Base-by-base conservation (phyloP, 2,888 invertebrate genomes). In the Meteorus cinctellus region DNA sequence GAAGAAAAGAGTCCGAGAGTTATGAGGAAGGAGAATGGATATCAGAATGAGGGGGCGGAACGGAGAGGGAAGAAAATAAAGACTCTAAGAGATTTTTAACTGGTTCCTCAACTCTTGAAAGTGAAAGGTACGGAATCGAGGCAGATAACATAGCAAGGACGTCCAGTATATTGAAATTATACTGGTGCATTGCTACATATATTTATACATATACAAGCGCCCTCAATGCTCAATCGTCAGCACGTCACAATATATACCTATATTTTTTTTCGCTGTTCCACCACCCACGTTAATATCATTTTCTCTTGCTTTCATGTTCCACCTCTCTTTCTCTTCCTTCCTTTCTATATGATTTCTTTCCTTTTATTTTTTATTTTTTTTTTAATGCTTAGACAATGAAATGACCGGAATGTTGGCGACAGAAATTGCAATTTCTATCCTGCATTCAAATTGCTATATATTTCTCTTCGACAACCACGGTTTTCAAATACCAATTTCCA, bases 71-170 rank as follows among this genome's bases (percentile, higher is more conserved):
- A 59, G 45, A 48, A 68, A 55, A 55, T 55, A 55, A 55, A 55
- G 55, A 19, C 55, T n/a, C 55, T 24, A 73, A 74, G 67, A 73
- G 77, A 74, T 78, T 76, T 81, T 80, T 81, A 78, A 79, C 79
- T 77, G 85, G 85, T 86, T 87, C 87, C 87, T 87, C 85, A 82
- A 85, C 83, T 83, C 80, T 83, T 83, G 88, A 89, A 88, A 89
- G 89, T 89, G 89, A 89, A 89, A 89, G 89, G 88, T 85, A 85
- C 86, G 84, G 86, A 78, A 77, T 77, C 84, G 83, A 81, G 82
- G 83, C 82, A 86, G 89, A 89, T 89, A 89, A 89, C 87, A 85
- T 87, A 87, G 89, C 89, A 89, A 89, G 89, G 89, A 89, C 89
- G 88, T 88, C 89, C 86, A 87, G 86, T 88, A 86, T 82, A 82